phyloP scores from a whole-genome alignment of 2,113 vertebrate genomes.

The Gnathonemus longibarbis region DNA sequence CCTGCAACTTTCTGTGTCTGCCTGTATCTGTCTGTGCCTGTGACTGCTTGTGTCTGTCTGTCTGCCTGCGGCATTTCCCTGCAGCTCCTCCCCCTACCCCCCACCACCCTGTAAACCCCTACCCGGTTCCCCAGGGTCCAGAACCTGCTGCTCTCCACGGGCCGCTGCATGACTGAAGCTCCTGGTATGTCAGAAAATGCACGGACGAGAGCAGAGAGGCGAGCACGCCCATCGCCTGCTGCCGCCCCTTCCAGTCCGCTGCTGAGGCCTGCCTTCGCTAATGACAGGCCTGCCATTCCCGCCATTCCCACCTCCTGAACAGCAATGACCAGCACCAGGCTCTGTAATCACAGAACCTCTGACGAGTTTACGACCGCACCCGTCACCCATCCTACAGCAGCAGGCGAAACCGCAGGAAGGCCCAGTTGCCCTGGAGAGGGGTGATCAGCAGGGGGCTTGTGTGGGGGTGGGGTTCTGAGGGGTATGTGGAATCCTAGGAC shows the following conservation, averaged over 20 bases:
- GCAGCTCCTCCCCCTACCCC: background rate
- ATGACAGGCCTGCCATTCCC: conserved; percentile 37
- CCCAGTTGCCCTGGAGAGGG: background rate
- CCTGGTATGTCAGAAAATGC: background rate
- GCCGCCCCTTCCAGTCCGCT: conserved; percentile 8
- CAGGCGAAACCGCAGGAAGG: background rate
- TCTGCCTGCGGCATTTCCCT: background rate
- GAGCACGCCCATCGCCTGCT: background rate
- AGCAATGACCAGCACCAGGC: conserved; percentile 26
- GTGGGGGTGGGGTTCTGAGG: background rate
- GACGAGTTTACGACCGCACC: conserved; percentile 49
- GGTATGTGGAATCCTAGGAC: background rate
- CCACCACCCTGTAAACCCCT: background rate
- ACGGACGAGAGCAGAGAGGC: background rate
- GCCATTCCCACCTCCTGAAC: conserved; percentile 31
- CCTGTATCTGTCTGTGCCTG: background rate
- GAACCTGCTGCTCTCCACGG: background rate
- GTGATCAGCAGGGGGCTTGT: background rate
- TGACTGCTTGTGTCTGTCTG: background rate
- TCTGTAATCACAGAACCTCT: conserved; percentile 53
- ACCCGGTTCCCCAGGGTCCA: background rate
- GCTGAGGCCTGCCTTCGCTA: conserved; percentile 41
- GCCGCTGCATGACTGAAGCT: background rate
- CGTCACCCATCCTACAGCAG: conserved; percentile 43
- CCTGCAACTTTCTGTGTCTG: background rate